Percentiles rank a stretch among this genome's conserved stretches.
These are phyloP conservation scores for Apodemus agrarius DNA, from an alignment of 2,797 vertebrate species.

Conservation along the genomic window DNA sequence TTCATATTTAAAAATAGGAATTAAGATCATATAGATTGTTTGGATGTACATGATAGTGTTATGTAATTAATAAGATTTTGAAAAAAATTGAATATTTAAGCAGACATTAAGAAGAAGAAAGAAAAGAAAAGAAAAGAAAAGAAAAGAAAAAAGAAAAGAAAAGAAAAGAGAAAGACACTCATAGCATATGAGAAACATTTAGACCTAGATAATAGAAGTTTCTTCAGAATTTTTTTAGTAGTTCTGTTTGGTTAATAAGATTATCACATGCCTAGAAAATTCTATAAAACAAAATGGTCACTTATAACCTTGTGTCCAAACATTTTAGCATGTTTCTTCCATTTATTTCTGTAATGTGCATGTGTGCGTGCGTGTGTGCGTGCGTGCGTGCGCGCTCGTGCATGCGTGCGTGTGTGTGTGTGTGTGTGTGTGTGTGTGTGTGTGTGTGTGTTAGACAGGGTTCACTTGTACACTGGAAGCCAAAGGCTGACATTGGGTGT, in stretches of 20 bases:
- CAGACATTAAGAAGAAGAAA: neutral
- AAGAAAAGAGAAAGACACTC: neutral
- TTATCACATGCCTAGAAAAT: conserved; percentile 10
- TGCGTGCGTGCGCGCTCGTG: too few species aligned
- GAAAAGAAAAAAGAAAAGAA: neutral
- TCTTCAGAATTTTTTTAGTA: conserved; percentile 36
- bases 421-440: too few species aligned
- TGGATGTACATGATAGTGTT: neutral
- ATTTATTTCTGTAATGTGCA: neutral
- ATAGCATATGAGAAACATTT: neutral
- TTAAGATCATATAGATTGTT: neutral
- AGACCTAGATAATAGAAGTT: neutral
- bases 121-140: neutral
- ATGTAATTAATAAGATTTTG: conserved; percentile 29
- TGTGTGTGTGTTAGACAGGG: too few species aligned
- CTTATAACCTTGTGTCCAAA: conserved; percentile 21
- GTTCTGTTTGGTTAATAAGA: conserved; percentile 8
- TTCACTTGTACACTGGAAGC: neutral
- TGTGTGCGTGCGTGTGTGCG: neutral
- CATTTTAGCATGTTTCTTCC: conserved; percentile 20
- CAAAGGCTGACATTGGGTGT: neutral
- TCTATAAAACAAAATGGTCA: conserved; percentile 15
- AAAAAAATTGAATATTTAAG: conserved; percentile 14
- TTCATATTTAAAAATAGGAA: conserved; percentile 52
- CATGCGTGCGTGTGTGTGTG: too few species aligned